Percentiles rank a stretch among this genome's conserved stretches.
Conservation (phyloP, 2,113 vertebrate species). For the Mastomys natalensis region DNA sequence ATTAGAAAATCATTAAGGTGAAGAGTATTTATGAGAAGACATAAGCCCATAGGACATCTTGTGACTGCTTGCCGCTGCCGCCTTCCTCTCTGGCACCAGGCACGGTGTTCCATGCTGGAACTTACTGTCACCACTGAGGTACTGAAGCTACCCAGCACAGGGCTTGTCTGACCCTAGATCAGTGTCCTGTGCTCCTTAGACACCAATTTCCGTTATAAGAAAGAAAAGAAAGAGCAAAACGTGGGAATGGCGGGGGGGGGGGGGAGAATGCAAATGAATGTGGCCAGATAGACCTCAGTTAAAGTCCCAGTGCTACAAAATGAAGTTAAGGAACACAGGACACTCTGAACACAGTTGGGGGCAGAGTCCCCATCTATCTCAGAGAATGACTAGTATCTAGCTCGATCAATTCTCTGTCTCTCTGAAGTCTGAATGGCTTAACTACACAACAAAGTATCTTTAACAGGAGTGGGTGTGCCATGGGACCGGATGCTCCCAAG, state of each 20-base stretch:
- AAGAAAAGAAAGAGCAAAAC: too few relatives aligned
- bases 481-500: not conserved
- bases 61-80: not conserved
- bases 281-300: not conserved
- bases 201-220: not conserved
- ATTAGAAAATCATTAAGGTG: not conserved
- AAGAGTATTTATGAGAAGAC: not conserved
- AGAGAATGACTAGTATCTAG: not conserved
- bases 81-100: not conserved
- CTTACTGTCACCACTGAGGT: not conserved
- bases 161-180: not conserved
- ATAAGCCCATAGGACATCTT: not conserved
- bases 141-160: not conserved
- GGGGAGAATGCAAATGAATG: too few relatives aligned
- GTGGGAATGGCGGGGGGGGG: too few relatives aligned
- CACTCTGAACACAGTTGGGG: not conserved
- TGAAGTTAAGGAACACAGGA: not conserved
- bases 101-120: not conserved
- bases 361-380: not conserved
- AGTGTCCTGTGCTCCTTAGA: not conserved
- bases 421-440: not conserved
- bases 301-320: not conserved
- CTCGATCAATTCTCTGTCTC: not conserved
- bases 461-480: not conserved
- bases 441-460: not conserved